These are phyloP conservation scores for Lasius platythorax DNA, from an alignment of 2,888 invertebrate genomes.

Conservation along the genomic window DNA sequence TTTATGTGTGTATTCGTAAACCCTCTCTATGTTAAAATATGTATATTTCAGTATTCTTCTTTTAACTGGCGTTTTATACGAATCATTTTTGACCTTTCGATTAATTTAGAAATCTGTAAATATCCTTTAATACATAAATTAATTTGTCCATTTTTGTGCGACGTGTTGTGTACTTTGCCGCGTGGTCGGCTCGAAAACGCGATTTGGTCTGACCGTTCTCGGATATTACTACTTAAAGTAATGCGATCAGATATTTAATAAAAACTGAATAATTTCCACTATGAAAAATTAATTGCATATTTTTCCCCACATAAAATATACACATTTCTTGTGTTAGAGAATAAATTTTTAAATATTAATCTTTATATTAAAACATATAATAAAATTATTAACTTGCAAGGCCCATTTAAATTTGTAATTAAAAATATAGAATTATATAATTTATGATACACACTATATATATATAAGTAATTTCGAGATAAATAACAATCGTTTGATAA, in stretches of 20 bases:
- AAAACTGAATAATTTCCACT: background rate
- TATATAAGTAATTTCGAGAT: background rate
- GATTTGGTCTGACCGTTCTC: background rate
- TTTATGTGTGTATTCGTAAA: background rate
- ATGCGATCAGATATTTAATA: background rate
- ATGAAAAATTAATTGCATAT: background rate
- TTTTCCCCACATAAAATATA: background rate
- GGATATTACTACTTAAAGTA: constrained; percentile 5
- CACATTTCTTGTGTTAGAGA: background rate
- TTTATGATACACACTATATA: background rate
- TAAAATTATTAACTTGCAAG: background rate
- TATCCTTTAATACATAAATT: background rate
- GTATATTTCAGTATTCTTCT: background rate
- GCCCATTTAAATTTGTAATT: background rate
- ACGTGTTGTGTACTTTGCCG: background rate
- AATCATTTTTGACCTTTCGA: background rate
- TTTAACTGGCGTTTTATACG: background rate
- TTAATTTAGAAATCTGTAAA: background rate
- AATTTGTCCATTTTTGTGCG: background rate
- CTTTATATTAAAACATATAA: background rate
- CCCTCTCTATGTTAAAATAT: background rate
- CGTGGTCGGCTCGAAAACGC: background rate
- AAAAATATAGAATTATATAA: background rate
- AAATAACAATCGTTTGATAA: background rate
- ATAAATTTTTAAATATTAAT: constrained; percentile 12